These are phyloP conservation scores for Spicauda simplicius DNA, from an alignment of 2,888 invertebrate species.

Conservation along the genomic window DNA sequence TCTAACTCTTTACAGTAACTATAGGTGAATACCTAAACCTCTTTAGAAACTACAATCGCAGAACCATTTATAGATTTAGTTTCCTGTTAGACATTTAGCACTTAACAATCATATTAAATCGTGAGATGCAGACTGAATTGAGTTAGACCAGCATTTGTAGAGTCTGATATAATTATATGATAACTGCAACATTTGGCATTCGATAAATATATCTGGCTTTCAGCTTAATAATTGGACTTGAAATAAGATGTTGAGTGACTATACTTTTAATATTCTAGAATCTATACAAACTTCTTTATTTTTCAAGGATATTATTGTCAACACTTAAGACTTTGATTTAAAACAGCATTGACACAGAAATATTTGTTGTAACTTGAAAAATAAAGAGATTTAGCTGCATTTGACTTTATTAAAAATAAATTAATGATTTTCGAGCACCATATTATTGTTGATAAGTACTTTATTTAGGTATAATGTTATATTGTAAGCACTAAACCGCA, in stretches of 20 bases:
- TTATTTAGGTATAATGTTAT: conserved; percentile 43
- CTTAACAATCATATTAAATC: neutral
- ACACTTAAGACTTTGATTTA: too few relatives aligned
- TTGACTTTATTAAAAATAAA: conserved; percentile 4
- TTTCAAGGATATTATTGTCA: too few relatives aligned
- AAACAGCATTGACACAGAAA: neutral
- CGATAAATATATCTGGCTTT: conserved; percentile 44
- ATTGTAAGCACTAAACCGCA: conserved; percentile 26
- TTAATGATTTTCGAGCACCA: conserved; percentile 14
- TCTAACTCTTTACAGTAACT: conserved; percentile 31
- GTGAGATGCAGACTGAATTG: conserved; percentile 1
- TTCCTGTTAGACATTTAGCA: neutral
- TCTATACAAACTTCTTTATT: too few relatives aligned
- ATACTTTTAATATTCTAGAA: neutral
- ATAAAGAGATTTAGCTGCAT: neutral
- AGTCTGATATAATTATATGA: conserved; percentile 49
- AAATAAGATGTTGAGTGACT: conserved; percentile 1
- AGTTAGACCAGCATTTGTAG: conserved; percentile 34
- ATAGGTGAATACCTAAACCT: neutral
- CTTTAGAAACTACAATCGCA: neutral
- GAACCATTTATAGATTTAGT: neutral
- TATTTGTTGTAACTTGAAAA: neutral
- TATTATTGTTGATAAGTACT: conserved; percentile 22
- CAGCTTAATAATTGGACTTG: conserved; percentile 10
- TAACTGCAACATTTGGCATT: conserved; percentile 61